A percentile compares a stretch with the other conserved stretches of the same genome.
phyloP scores from a whole-genome alignment of 2,888 invertebrate genomes.

The Dimorphilus gyrociliatus region DNA sequence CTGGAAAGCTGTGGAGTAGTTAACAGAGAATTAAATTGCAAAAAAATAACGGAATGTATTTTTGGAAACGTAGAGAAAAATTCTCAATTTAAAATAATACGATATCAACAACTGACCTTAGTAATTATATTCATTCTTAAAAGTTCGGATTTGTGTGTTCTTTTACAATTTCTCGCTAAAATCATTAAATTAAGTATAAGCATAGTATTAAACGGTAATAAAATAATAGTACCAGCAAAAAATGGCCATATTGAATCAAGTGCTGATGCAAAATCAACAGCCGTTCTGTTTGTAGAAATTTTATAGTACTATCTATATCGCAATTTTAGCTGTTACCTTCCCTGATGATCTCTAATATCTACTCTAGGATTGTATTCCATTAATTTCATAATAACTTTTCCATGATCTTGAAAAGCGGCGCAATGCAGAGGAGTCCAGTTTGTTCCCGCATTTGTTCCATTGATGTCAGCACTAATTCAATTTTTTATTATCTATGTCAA shows the following conservation, averaged over 20 bases:
- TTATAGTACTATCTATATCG: neutral
- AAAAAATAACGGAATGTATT: no score
- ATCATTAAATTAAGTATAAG: constrained; percentile 2
- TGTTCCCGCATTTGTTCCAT: constrained; percentile 23
- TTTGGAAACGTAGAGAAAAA: no score
- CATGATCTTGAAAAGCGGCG: constrained; percentile 32
- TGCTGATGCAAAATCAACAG: constrained; percentile 32
- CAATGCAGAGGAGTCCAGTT: constrained; percentile 30
- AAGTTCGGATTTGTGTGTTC: constrained; percentile 25
- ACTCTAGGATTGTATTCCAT: constrained; percentile 22
- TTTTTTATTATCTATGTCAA: no score
- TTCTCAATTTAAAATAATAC: no score
- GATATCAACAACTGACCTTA: constrained; percentile 22
- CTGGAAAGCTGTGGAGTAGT: no score
- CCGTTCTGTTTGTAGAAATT: constrained; percentile 12
- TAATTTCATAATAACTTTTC: constrained; percentile 28
- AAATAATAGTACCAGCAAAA: constrained; percentile 20
- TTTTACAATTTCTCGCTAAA: constrained; percentile 22
- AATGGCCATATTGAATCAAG: constrained; percentile 31
- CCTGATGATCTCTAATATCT: constrained; percentile 17
- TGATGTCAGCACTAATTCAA: constrained; percentile 28
- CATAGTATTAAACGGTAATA: neutral
- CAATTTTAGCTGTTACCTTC: constrained; percentile 24
- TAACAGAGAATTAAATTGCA: no score
- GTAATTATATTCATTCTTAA: constrained; percentile 26